A percentile compares a stretch with the other conserved stretches of the same genome.
These are phyloP conservation scores for Syncerus caffer DNA, from an alignment of 2,797 vertebrate species.

Conservation along the genomic window DNA sequence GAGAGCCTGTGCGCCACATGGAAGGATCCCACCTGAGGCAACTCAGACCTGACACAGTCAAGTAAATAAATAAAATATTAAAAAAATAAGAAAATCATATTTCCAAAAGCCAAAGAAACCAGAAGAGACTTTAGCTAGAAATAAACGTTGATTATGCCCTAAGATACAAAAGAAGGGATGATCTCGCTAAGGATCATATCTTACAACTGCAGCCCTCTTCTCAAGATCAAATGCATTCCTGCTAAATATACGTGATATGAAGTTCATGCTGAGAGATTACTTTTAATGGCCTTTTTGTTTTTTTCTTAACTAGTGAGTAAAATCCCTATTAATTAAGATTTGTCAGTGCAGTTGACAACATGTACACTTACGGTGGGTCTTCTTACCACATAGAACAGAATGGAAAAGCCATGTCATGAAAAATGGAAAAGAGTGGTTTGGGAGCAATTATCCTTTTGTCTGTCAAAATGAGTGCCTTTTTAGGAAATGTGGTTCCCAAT, in stretches of 20 bases:
- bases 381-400: not conserved
- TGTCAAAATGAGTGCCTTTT: not conserved
- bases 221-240: not conserved
- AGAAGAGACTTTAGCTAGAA: not conserved
- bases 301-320: not conserved
- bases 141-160: not conserved
- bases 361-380: not conserved
- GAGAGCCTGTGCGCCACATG: not conserved
- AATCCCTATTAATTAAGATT: not conserved
- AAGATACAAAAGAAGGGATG: not conserved
- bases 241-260: not conserved
- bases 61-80: not conserved
- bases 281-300: not conserved
- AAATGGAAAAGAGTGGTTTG: not conserved
- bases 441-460: not conserved
- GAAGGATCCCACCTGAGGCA: not conserved
- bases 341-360: not conserved
- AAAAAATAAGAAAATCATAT: not conserved
- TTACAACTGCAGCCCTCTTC: not conserved
- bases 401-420: not conserved
- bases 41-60: not conserved
- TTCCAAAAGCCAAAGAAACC: not conserved
- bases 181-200: not conserved
- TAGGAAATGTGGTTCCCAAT: not conserved
- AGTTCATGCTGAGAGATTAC: not conserved